These are phyloP conservation scores for Actinemys pallida DNA, from an alignment of 2,113 vertebrate species.

Conservation along the genomic window DNA sequence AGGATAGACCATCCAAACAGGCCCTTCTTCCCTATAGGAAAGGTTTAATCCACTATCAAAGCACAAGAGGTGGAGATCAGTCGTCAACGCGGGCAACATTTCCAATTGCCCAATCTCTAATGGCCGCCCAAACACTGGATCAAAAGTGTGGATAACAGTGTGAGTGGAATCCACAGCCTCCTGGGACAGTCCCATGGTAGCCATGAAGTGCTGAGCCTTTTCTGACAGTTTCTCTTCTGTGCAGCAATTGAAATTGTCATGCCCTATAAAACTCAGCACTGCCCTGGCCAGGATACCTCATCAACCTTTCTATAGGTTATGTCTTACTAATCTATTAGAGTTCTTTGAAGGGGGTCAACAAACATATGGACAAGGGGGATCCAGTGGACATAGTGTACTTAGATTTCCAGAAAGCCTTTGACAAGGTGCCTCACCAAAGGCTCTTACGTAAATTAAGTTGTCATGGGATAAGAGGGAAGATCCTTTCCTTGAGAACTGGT, in stretches of 20 bases:
- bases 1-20: background rate
- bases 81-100: fast-evolving
- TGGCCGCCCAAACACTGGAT: background rate
- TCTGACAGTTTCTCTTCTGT: background rate
- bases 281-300: background rate
- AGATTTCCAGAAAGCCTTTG: no score
- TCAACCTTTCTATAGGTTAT: background rate
- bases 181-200: background rate
- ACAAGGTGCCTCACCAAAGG: no score
- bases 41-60: background rate
- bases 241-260: background rate
- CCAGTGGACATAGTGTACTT: no score
- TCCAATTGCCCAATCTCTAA: background rate
- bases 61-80: fast-evolving
- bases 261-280: background rate
- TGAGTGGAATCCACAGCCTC: background rate
- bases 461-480: no score
- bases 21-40: background rate
- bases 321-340: no score
- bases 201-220: background rate
- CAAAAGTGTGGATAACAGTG: background rate
- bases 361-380: no score
- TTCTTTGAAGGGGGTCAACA: no score
- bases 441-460: no score
- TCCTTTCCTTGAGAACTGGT: no score